Base-by-base conservation (phyloP, 1,140 invertebrate genomes). In the Hirudo medicinalis region DNA sequence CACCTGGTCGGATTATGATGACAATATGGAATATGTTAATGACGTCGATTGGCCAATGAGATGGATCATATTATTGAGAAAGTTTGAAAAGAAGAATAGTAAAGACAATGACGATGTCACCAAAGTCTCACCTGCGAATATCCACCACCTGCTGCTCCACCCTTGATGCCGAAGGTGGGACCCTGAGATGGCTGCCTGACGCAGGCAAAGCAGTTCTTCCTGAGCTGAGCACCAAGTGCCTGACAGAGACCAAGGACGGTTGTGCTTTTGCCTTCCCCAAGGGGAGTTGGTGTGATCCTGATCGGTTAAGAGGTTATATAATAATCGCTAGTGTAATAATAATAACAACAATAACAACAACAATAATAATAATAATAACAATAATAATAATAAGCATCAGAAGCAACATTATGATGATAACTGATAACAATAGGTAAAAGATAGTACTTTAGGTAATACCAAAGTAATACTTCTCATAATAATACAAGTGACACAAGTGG, bases 121-220 rank as follows among this genome's bases (percentile, higher is more conserved):
- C 8, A 63, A 15, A 11, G 5, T 13, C 27, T 69, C n/a, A 49
- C 43, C 36, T 70, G 87, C 20, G 87, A 86, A 82, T 97, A 97
- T 27, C 94, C 94, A 73, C 94, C 94, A 22, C 93, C 94, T 71
- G 94, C 92, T 63, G 93, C 93, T 19, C 93, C 93, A 66, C 87
- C 94, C 86, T 98, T 97, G 57, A 99, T 94, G 20, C 96, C 96
- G 83, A 99, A 99, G 2, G 94, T 99, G 0, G 96, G 96, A 29
- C 96, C 96, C 82, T 97, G 94, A 49, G 93, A 96, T 0, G 97
- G 96, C 80, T 99, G 97, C n/a, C 97, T 86, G 67, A 99, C 87
- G 78, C 91, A 96, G 9, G 91, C 95, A 80, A 99, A 89, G 0
- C 91, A 87, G 84, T 98, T 97, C 75, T 87, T 89, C 6, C 87